phyloP scores from a whole-genome alignment of 2,113 vertebrate species.

The Hemichromis elongatus region DNA sequence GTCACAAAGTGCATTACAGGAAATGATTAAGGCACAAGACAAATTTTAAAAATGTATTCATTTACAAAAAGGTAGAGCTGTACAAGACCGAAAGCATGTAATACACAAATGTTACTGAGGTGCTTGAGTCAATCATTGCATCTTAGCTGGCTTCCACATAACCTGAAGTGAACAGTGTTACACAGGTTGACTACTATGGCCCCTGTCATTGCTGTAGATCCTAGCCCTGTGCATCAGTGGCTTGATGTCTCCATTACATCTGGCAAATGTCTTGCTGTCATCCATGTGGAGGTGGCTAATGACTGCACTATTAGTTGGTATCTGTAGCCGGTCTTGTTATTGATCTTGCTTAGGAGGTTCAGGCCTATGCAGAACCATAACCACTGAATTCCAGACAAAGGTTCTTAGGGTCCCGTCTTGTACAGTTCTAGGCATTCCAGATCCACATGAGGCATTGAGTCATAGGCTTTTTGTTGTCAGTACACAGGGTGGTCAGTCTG shows the following conservation, averaged over 20 bases:
- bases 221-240: rapidly evolving
- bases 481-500: neutral
- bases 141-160: neutral
- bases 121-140: neutral
- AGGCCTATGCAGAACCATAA: neutral
- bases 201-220: neutral
- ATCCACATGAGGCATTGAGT: neutral
- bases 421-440: rapidly evolving
- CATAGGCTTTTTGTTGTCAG: neutral
- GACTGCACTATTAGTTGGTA: neutral
- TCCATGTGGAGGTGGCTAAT: neutral
- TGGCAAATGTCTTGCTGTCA: neutral
- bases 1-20: neutral
- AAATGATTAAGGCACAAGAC: neutral
- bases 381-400: neutral
- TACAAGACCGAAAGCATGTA: neutral
- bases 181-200: neutral
- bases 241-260: neutral
- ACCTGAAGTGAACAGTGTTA: neutral
- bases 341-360: neutral
- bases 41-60: neutral
- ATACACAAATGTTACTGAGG: neutral
- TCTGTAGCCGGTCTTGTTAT: neutral
- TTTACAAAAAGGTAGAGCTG: neutral
- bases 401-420: neutral